Evolutionary conservation across 2,888 invertebrate species (phyloP).

Genomic region (Griposia aprilina): DNA sequence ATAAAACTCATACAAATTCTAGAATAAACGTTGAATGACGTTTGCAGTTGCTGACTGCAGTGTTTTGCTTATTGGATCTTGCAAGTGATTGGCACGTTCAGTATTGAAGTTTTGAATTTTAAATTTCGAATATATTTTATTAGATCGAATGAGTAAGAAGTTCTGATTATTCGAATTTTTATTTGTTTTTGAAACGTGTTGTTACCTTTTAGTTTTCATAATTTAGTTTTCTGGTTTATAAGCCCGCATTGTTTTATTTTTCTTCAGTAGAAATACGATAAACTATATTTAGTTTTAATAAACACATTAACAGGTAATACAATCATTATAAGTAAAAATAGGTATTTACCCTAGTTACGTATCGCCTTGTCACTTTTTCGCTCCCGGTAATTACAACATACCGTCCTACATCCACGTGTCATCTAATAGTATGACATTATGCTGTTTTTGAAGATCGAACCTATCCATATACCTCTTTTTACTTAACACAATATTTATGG

Average conservation of each 20-base stretch:
- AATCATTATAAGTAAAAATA: no score
- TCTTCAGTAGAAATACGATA: background rate
- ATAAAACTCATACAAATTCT: constrained; percentile 13
- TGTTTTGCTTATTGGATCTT: constrained; percentile 41
- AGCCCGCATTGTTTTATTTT: background rate
- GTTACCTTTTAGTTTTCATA: background rate
- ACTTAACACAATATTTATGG: background rate
- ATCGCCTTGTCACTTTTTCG: no score
- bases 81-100: constrained; percentile 54
- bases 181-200: background rate
- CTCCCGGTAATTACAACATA: no score
- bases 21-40: constrained; percentile 34
- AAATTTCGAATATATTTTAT: constrained; percentile 50
- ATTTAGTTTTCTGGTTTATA: background rate
- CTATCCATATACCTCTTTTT: no score
- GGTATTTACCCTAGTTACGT: no score
- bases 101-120: constrained; percentile 43
- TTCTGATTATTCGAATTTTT: constrained; percentile 30
- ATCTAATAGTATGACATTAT: no score
- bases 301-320: no score
- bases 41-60: constrained; percentile 14
- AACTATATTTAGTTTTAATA: background rate
- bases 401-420: no score
- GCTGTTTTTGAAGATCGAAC: no score
- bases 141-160: constrained; percentile 26